Evolutionary conservation across 35 echinoderm and acorn worm species (phyloP), one percentile per base, ranked within the genome.

Genomic region (Heliocidaris tuberculata): DNA sequence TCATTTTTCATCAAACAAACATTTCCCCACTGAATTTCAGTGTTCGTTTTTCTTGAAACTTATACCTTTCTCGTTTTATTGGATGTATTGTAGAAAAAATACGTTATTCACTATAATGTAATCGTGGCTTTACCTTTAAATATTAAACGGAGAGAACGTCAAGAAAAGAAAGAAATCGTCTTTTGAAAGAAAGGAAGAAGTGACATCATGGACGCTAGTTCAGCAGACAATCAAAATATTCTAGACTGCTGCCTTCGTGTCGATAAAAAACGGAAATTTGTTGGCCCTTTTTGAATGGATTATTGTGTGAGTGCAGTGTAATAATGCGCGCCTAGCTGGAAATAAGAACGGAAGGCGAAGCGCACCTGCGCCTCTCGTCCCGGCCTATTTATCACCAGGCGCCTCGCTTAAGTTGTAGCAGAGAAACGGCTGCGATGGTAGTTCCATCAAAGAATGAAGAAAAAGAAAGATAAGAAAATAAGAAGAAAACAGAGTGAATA

Each of bases 221-320:
- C 87, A 16, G 17, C 87, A 17, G 13, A 89, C 47, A 89, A 89
- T 89, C 31, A 89, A 32, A 48, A 48, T 48, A 48, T 89, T 89
- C 87, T 89, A 78, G 87, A 42, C 31, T 89, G 87, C 31, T 89
- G 87, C 47, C 9, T 16, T 89, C 16, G 4, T 89, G 87, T 89
- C 87, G 87, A 89, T 89, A 89, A 89, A 47, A 89, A 89, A 47
- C 87, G 87, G 87, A 89, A 89, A 89, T 48, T 89, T 89, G 87
- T 13, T 89, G 31, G 30, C 87, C 11, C 87, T 89, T 47, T 89
- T 42, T 89, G 31, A 47, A 89, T 89, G 87, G 87, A 89, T 89
- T 89, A 89, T 89, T 89, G 87, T 89, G 87, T 48, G 87, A 48
- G 87, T 13, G 32, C 47, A 32, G 87, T 47, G 87, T 32, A 89